Evolutionary conservation across 2,113 vertebrate genomes (phyloP).

Genomic region (Odocoileus virginianus): DNA sequence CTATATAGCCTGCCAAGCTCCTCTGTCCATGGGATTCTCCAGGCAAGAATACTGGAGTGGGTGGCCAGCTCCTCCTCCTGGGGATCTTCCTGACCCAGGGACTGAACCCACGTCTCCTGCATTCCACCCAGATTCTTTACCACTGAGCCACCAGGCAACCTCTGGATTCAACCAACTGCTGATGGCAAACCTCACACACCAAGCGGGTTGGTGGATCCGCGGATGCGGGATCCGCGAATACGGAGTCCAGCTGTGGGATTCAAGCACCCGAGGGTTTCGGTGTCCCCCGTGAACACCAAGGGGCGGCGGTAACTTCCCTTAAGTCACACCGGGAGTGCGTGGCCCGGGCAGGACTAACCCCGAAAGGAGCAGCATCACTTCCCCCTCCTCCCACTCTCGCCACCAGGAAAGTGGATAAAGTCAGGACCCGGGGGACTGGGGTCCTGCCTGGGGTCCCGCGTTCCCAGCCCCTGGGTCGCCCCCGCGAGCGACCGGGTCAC

Average conservation of each 20-base stretch:
- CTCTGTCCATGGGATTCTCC: not conserved
- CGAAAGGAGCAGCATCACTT: not conserved
- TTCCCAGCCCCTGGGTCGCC: not conserved
- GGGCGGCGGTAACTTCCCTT: not conserved
- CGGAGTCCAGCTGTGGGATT: not conserved
- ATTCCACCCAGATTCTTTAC: not conserved
- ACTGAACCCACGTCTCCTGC: not conserved
- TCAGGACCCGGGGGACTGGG: not conserved
- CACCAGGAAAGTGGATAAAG: not conserved
- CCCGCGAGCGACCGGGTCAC: not conserved
- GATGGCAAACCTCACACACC: not conserved
- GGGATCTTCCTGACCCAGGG: not conserved
- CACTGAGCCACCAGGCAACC: not conserved
- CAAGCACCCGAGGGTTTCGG: not conserved
- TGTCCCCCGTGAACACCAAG: not conserved
- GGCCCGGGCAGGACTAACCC: not conserved
- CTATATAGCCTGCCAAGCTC: not conserved
- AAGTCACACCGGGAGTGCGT: not conserved
- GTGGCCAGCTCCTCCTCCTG: not conserved
- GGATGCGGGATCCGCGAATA: not conserved
- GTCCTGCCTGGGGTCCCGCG: not conserved
- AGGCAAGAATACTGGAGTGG: not conserved
- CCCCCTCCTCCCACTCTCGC: not conserved
- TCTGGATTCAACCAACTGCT: not conserved
- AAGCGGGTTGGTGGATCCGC: not conserved